A percentile compares a stretch with the other conserved stretches of the same genome.
Conservation (phyloP, 1,140 invertebrate genomes). For the Drosophila biarmipes region DNA sequence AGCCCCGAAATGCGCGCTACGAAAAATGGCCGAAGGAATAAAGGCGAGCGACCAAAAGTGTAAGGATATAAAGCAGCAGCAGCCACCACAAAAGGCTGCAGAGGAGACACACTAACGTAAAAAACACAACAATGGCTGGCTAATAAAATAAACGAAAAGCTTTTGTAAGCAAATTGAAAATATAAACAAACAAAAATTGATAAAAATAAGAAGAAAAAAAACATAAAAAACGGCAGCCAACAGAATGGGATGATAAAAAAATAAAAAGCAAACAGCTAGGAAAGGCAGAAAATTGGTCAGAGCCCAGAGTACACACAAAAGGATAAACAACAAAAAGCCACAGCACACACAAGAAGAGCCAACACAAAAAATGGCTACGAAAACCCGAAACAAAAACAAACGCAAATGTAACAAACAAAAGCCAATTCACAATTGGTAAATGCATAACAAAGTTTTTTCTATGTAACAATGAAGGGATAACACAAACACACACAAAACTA, state of each 20-base stretch:
- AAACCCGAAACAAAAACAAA: conserved; percentile 32
- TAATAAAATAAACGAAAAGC: conserved; percentile 83
- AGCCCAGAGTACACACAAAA: conserved; percentile 52
- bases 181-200: conserved; percentile 82
- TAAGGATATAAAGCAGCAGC: conserved; percentile 15
- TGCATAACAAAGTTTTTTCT: conserved; percentile 61
- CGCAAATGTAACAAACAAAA: conserved; percentile 45
- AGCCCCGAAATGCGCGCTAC: conserved; percentile 69
- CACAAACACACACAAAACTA: conserved; percentile 15
- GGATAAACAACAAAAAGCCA: conserved; percentile 56
- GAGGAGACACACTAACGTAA: conserved; percentile 14
- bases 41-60: conserved; percentile 18
- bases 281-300: conserved; percentile 59
- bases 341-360: conserved; percentile 46
- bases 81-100: conserved; percentile 56
- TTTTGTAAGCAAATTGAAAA: conserved; percentile 83
- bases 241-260: conserved; percentile 42
- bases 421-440: conserved; percentile 56
- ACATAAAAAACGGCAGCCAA: conserved; percentile 17
- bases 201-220: conserved; percentile 21
- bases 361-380: conserved; percentile 33
- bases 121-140: conserved; percentile 62
- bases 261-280: conserved; percentile 45
- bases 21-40: conserved; percentile 46
- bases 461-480: conserved; percentile 43